phyloP scores from a whole-genome alignment of 2,888 invertebrate species.

The Blomia tropicalis region DNA sequence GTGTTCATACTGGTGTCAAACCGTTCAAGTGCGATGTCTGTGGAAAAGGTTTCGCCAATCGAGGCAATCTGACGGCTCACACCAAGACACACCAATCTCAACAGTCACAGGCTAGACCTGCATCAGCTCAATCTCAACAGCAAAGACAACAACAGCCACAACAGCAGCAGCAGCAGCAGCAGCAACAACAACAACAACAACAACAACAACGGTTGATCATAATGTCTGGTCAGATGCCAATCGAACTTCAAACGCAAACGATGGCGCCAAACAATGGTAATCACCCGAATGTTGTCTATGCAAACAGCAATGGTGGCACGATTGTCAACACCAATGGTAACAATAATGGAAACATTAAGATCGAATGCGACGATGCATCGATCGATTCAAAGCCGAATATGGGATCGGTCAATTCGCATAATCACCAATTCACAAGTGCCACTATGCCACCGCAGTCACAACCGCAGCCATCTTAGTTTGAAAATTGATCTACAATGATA shows the following conservation, averaged over 20 bases:
- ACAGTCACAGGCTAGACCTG: slow-evolving; percentile 26
- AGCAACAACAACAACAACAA: not conserved
- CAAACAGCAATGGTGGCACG: not conserved
- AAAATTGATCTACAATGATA: not conserved
- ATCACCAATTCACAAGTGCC: slow-evolving; percentile 13
- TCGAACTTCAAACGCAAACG: not conserved
- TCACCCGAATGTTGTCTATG: not conserved
- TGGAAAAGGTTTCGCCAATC: slow-evolving; percentile 47
- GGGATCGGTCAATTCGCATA: not conserved
- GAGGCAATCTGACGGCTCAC: slow-evolving; percentile 31
- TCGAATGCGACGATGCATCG: not conserved
- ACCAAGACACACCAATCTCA: slow-evolving; percentile 29
- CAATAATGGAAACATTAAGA: not conserved
- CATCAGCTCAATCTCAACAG: too few relatives aligned
- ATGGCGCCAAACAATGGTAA: not conserved
- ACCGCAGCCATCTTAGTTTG: not conserved
- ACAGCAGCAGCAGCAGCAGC: not conserved
- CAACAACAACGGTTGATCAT: not conserved
- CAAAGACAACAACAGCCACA: not conserved
- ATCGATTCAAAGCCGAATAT: not conserved
- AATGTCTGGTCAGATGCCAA: not conserved
- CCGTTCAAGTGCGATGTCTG: slow-evolving; percentile 59
- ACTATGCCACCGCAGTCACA: slow-evolving; percentile 1
- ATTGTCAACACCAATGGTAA: not conserved
- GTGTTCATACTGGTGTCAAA: slow-evolving; percentile 49